These are phyloP conservation scores for Sphyrna mokarran DNA, from an alignment of 2,113 vertebrate species.

Conservation along the genomic window DNA sequence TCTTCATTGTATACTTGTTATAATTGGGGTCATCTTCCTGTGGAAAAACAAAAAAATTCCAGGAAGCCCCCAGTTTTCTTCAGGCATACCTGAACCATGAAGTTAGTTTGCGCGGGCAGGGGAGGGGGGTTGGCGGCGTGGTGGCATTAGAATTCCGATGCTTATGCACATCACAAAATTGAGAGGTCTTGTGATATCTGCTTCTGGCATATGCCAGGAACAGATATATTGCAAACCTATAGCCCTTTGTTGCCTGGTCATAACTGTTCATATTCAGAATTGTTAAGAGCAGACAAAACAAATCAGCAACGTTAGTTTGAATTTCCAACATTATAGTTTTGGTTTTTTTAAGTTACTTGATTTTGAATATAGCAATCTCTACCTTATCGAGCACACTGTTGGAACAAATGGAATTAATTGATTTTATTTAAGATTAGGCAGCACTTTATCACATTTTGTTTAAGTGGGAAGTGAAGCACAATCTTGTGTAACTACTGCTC, in stretches of 20 bases:
- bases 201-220: not conserved
- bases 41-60: not conserved
- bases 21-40: not conserved
- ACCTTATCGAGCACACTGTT: not conserved
- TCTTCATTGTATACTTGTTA: not conserved
- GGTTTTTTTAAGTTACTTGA: not conserved
- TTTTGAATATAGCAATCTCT: not conserved
- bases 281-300: not conserved
- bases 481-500: not conserved
- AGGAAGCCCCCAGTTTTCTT: not conserved
- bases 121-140: too few relatives aligned
- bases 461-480: not conserved
- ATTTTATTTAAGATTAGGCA: slow-evolving; percentile 18
- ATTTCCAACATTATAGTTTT: not conserved
- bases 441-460: slow-evolving; percentile 23
- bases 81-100: not conserved
- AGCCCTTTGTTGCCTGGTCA: not conserved
- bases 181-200: not conserved
- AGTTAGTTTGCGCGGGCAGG: not conserved
- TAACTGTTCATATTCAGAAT: not conserved
- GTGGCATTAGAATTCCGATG: not conserved
- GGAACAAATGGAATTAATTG: not conserved
- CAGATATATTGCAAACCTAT: not conserved
- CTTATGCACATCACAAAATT: not conserved
- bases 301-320: not conserved